Base-by-base conservation (phyloP, 2,888 invertebrate species). In the Neoaliturus tenellus region DNA sequence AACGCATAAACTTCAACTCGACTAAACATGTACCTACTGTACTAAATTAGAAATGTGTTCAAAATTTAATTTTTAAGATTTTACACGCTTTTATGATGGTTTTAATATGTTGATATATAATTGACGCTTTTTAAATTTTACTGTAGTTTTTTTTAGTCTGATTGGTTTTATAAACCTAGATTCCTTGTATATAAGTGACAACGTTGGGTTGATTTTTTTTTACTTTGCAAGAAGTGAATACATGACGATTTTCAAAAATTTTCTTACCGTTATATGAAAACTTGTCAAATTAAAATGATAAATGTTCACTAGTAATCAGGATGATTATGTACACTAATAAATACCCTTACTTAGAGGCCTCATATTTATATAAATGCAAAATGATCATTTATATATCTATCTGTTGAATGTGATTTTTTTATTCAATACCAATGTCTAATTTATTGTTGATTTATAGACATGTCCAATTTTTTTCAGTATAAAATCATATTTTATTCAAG, bases 41-140 rank as follows among this genome's bases (percentile, higher is more conserved):
- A 78, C 55, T 33, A 78, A 78, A 78, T 78, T 78, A 51, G 35
- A 2, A 55, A 78, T 78, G 78, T 78, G 78, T 78, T 78, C 78
- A 78, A 44, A 48, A 55, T 78, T 78, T 78, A 2, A 78, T 78
- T 78, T 78, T 28, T 78, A 78, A 31, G 25, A 78, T 28, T 78
- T 78, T 78, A 78, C 78, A 78, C 25, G 55, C 78, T 51, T 78
- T 78, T 78, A 33, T 25, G 55, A 78, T 78, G 55, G 51, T 78
- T 78, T 78, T 78, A 41, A 35, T 25, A 78, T 12, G 55, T 78
- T 78, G 31, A 23, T 78, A 78, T 28, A 55, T 78, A 17, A 78
- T 51, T 78, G 78, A 78, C 3, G 33, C 31, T 78, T 78, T 78
- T 78, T 33, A 78, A 55, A 78, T 78, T 78, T 78, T 78, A 78